Evolutionary conservation across 2,797 vertebrate genomes (phyloP).

Genomic region (Molossus alvarezi): DNA sequence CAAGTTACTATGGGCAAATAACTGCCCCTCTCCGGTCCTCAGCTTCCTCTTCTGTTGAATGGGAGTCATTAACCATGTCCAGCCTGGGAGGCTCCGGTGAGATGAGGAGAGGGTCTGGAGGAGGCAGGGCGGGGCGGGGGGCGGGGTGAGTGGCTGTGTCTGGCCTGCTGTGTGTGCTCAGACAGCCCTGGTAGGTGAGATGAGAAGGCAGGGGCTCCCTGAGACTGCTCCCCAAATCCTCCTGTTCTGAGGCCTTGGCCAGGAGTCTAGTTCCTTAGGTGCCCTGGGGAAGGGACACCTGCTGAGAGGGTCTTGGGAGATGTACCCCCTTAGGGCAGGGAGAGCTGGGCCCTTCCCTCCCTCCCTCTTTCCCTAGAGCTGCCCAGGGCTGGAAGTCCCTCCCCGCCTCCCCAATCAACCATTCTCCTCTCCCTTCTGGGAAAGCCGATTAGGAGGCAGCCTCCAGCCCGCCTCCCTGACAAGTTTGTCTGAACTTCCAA

Average conservation of each 20-base stretch:
- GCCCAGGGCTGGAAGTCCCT: constrained; percentile 34
- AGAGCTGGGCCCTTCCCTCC: not conserved
- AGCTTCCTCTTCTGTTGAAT: not conserved
- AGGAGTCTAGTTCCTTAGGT: not conserved
- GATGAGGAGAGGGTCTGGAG: not conserved
- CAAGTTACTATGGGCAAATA: not conserved
- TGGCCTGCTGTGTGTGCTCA: not conserved
- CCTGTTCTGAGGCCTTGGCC: not conserved
- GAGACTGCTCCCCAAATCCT: not conserved
- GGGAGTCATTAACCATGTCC: not conserved
- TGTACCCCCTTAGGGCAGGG: not conserved
- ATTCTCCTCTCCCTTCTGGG: constrained; percentile 82
- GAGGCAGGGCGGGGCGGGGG: not conserved
- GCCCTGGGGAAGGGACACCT: constrained; percentile 6
- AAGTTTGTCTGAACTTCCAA: constrained; percentile 82
- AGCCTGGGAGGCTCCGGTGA: not conserved
- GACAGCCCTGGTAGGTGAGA: not conserved
- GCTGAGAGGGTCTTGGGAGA: not conserved
- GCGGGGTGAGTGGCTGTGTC: not conserved
- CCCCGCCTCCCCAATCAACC: constrained; percentile 50
- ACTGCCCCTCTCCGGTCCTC: not conserved
- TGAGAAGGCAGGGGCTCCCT: not conserved
- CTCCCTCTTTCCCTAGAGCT: constrained; percentile 76
- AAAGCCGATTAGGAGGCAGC: constrained; percentile 86
- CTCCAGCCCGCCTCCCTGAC: constrained; percentile 77